Percentiles rank a stretch among this genome's conserved stretches.
Conservation (phyloP, 2,888 invertebrate genomes). For the Callosobruchus maculatus region DNA sequence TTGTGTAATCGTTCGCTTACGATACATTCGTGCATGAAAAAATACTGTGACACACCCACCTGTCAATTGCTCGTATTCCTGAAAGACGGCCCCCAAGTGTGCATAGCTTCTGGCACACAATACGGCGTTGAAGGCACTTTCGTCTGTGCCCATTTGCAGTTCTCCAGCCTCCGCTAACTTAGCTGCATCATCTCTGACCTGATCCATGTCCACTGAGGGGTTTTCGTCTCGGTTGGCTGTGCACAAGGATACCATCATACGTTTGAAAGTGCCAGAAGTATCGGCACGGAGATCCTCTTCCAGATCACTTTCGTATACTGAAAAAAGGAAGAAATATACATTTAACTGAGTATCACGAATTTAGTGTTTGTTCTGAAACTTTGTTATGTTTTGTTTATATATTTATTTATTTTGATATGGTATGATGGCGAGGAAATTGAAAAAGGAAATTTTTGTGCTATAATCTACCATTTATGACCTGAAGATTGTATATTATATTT, state of each 20-base stretch:
- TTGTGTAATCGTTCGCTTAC: no score
- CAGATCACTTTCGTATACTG: constrained; percentile 25
- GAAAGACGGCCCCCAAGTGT: constrained; percentile 54
- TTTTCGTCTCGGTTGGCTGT: constrained; percentile 24
- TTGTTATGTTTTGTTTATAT: no score
- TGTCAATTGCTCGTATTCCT: constrained; percentile 69
- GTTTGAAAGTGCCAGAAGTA: constrained; percentile 26
- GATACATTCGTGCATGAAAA: no score
- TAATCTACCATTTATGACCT: no score
- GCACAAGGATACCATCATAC: constrained; percentile 28
- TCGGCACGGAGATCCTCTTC: constrained; percentile 27
- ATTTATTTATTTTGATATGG: no score
- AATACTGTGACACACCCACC: no score
- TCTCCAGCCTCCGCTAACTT: constrained; percentile 37
- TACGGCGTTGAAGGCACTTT: constrained; percentile 77
- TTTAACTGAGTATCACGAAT: no score
- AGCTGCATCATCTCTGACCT: constrained; percentile 25
- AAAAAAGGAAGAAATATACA: constrained; percentile 7
- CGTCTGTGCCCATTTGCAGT: constrained; percentile 72
- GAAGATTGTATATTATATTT: no score
- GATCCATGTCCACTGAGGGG: constrained; percentile 12
- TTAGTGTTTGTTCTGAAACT: no score
- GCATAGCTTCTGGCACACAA: constrained; percentile 72
- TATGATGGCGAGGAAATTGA: no score
- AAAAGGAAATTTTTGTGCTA: no score